Base-by-base conservation (phyloP, 2,888 invertebrate species). In the Sicus ferrugineus region DNA sequence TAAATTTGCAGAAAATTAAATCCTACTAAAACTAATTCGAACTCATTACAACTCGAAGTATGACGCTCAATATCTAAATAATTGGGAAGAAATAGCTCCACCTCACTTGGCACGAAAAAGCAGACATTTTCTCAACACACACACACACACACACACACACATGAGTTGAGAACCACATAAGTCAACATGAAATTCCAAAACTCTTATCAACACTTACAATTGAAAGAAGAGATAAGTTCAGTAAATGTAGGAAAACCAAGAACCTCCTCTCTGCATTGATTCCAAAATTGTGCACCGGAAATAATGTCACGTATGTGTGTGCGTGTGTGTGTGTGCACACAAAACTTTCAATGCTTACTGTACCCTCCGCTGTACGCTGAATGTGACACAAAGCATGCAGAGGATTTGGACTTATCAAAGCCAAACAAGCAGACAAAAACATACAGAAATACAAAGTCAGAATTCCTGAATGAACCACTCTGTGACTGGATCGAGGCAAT, bases 401-500 rank as follows among this genome's bases (percentile, higher is more conserved):
- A n/a, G 50, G 21, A 3, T 4, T 7, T 3, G 2, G 50, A 7
- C 3, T 16, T 7, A 4, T 7, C 23, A 50, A 21, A 50, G 21
- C 19, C 50, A 23, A 50, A 50, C 46, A 56, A 61, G 67, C 46
- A 19, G 54, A 59, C 58, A 66, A 28, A 69, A 31, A 50, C 52
- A 30, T 56, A 66, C 31, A 69, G 54, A 31, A 64, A 66, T 21
- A 26, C 28, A 26, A 42, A 62, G 50, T 50, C 26, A 64, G 58
- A 38, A 70, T 67, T 68, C 68, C 68, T 74, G 75, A 75, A 75
- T 74, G 75, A 73, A 73, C 71, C 67, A 69, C 72, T 70, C 68
- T 73, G 69, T 72, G 70, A 66, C 52, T 68, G 68, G 71, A 72
- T 69, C 73, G 70, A 70, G n/a, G 68, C 54, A 34, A 64, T 31